A percentile compares a stretch with the other conserved stretches of the same genome.
phyloP scores from a whole-genome alignment of 2,113 vertebrate species.

The Clarias gariepinus region DNA sequence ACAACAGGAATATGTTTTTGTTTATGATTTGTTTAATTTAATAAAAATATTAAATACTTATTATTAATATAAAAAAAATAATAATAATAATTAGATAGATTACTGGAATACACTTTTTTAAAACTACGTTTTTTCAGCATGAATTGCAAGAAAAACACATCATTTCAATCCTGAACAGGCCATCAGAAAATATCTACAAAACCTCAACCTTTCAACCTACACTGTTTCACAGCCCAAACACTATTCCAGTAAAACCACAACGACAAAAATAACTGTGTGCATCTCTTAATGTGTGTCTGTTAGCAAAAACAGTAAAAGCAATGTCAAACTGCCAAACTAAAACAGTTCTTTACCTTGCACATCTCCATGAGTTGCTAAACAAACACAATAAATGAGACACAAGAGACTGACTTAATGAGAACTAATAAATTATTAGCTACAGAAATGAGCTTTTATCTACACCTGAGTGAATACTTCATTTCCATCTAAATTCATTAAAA shows the following conservation, averaged over 20 bases:
- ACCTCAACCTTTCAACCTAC: neutral
- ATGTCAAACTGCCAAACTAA: constrained; percentile 9
- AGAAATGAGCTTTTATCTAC: constrained; percentile 33
- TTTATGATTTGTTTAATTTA: neutral
- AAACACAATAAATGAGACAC: constrained; percentile 37
- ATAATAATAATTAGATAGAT: neutral
- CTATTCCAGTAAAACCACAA: neutral
- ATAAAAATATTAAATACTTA: neutral
- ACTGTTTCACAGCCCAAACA: neutral
- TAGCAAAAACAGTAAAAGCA: neutral
- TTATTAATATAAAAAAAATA: neutral
- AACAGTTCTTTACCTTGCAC: neutral
- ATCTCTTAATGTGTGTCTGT: neutral
- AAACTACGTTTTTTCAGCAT: neutral
- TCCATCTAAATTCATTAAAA: constrained; percentile 57
- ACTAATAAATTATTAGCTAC: constrained; percentile 39
- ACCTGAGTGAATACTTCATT: constrained; percentile 37
- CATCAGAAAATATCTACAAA: neutral
- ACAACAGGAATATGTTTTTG: too few relatives aligned
- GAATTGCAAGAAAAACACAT: neutral
- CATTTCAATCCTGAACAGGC: neutral
- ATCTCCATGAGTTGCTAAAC: constrained; percentile 27
- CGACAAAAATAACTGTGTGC: neutral
- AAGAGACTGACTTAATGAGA: constrained; percentile 48
- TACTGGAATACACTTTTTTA: neutral